Conservation (phyloP, 2,888 invertebrate genomes). For the Hedya salicella region DNA sequence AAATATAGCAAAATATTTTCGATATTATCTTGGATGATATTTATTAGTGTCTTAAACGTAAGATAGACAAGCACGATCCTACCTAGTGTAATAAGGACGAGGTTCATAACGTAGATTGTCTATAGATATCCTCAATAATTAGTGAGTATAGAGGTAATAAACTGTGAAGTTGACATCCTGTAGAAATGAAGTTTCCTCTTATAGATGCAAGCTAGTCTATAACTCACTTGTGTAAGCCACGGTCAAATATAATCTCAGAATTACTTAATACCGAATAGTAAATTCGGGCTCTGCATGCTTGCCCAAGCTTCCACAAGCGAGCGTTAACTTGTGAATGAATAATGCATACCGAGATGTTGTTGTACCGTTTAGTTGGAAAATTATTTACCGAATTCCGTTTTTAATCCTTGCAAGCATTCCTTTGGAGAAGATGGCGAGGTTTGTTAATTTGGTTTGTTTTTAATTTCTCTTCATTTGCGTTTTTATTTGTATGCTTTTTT, state of each 20-base stretch:
- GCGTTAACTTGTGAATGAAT: no score
- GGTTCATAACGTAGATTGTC: neutral
- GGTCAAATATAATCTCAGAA: neutral
- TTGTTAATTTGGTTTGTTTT: constrained; percentile 60
- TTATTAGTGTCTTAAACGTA: no score
- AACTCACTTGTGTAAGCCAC: neutral
- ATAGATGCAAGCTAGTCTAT: neutral
- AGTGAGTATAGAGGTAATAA: no score
- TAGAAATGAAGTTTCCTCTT: no score
- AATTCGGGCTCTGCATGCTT: neutral
- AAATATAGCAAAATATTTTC: no score
- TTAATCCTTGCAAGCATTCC: constrained; percentile 83
- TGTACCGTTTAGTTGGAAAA: constrained; percentile 48
- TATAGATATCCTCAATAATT: no score
- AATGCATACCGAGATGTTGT: constrained; percentile 40
- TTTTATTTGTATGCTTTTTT: constrained; percentile 56
- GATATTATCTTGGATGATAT: no score
- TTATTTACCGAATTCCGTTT: constrained; percentile 59
- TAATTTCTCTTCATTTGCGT: constrained; percentile 50
- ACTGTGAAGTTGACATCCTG: no score
- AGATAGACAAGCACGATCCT: no score
- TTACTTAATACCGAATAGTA: neutral
- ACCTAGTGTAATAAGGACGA: no score
- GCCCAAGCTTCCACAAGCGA: neutral
- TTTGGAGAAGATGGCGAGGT: constrained; percentile 86